Conservation (phyloP, 2,888 invertebrate genomes). For the Leucophenga montana region DNA sequence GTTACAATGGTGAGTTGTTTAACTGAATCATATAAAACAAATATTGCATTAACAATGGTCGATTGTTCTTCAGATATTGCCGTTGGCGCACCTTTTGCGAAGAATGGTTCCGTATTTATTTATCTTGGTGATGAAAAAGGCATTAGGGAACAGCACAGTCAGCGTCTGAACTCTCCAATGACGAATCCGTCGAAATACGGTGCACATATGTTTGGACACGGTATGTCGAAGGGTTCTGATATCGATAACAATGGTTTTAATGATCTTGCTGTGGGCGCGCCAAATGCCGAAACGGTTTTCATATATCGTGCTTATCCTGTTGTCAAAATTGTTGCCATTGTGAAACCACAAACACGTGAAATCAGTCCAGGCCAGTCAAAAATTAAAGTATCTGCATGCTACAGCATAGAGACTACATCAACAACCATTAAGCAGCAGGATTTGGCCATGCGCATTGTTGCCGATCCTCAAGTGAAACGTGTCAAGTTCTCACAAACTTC, state of each 20-base stretch:
- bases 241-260: slow-evolving; percentile 72
- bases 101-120: slow-evolving; percentile 78
- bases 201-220: slow-evolving; percentile 71
- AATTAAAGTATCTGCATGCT: slow-evolving; percentile 69
- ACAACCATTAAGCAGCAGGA: slow-evolving; percentile 59
- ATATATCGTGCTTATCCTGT: slow-evolving; percentile 74
- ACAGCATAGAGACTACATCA: slow-evolving; percentile 60
- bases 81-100: slow-evolving; percentile 80
- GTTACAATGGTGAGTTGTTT: slow-evolving; percentile 75
- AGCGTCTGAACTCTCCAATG: slow-evolving; percentile 70
- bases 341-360: slow-evolving; percentile 68
- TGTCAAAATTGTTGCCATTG: slow-evolving; percentile 65
- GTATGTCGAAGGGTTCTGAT: slow-evolving; percentile 73
- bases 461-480: slow-evolving; percentile 69
- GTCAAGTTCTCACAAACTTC: slow-evolving; percentile 63
- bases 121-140: slow-evolving; percentile 74
- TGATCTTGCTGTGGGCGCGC: slow-evolving; percentile 74
- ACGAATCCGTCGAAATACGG: slow-evolving; percentile 59
- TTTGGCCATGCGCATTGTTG: slow-evolving; percentile 61
- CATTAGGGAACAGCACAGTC: slow-evolving; percentile 69
- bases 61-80: slow-evolving; percentile 75
- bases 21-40: neutral
- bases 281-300: slow-evolving; percentile 72
- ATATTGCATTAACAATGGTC: neutral
- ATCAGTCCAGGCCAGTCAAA: slow-evolving; percentile 70